Conservation (phyloP, 1,140 invertebrate genomes). For the Bathynomus jamesi region DNA sequence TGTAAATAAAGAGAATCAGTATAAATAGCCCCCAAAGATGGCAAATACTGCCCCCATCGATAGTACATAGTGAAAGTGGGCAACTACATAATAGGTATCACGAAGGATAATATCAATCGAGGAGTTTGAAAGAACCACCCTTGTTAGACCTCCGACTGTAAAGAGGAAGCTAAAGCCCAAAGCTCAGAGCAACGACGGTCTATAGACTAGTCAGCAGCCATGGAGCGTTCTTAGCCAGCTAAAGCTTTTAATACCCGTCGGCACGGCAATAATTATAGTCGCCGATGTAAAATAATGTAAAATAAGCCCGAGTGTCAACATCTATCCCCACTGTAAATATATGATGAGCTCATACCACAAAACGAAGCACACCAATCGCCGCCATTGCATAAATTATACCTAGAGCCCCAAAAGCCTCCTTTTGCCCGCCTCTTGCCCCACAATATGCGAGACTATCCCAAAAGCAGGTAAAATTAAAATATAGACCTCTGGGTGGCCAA, state of each 20-base stretch:
- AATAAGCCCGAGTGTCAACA: conserved; percentile 62
- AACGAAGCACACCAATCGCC: conserved; percentile 55
- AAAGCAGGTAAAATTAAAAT: too few relatives aligned
- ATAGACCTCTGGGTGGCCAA: too few relatives aligned
- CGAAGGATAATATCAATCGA: conserved; percentile 61
- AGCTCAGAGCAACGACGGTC: conserved; percentile 52
- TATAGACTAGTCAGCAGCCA: conserved; percentile 45
- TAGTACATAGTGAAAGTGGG: conserved; percentile 60
- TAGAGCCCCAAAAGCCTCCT: too few relatives aligned
- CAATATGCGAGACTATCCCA: too few relatives aligned
- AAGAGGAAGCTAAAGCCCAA: conserved; percentile 64
- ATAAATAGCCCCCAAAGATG: conserved; percentile 42
- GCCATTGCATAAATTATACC: too few relatives aligned
- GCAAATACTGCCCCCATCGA: conserved; percentile 44
- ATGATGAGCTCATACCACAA: conserved; percentile 61
- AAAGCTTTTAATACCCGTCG: conserved; percentile 58
- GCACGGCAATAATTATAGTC: conserved; percentile 58
- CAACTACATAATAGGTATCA: conserved; percentile 68
- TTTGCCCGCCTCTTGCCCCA: too few relatives aligned
- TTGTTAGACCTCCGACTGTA: conserved; percentile 46
- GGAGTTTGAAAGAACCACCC: conserved; percentile 58
- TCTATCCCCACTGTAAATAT: conserved; percentile 67
- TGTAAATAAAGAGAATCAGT: conserved; percentile 42
- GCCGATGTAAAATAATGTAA: conserved; percentile 61
- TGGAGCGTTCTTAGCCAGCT: conserved; percentile 44